Percentiles rank a stretch among this genome's conserved stretches.
phyloP scores from a whole-genome alignment of 2,113 vertebrate species.

The Chinchilla lanigera region DNA sequence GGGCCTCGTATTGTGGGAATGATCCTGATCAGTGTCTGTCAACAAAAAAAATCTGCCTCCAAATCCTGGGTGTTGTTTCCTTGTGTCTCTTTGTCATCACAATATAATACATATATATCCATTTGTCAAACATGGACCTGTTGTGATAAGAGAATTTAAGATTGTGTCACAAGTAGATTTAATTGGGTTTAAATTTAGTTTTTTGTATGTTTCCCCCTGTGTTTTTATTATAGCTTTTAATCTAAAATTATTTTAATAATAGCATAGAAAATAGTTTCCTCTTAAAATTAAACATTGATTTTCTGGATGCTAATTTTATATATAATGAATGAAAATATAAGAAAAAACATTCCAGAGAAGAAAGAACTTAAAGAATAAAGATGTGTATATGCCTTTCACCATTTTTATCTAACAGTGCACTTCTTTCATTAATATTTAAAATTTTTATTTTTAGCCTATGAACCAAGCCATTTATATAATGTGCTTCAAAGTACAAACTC shows the following conservation, averaged over 20 bases:
- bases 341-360: background rate
- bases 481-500: constrained; percentile 37
- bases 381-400: background rate
- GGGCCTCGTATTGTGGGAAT: no score
- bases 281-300: constrained; percentile 2
- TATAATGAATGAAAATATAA: constrained; percentile 29
- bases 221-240: background rate
- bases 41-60: no score
- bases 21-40: no score
- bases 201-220: background rate
- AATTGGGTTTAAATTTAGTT: background rate
- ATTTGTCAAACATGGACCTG: background rate
- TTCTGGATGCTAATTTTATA: constrained; percentile 24
- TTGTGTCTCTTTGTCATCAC: no score
- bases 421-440: constrained; percentile 41
- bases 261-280: constrained; percentile 2
- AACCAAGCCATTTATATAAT: background rate
- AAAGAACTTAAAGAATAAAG: constrained; percentile 29
- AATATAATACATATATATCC: background rate
- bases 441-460: background rate
- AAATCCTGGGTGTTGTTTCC: no score
- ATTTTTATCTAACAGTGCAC: background rate
- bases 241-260: constrained; percentile 52
- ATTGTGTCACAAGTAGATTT: background rate
- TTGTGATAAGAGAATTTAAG: background rate